A percentile compares a stretch with the other conserved stretches of the same genome.
Conservation (phyloP, 2,797 vertebrate genomes). For the Sebastes taczanowskii region DNA sequence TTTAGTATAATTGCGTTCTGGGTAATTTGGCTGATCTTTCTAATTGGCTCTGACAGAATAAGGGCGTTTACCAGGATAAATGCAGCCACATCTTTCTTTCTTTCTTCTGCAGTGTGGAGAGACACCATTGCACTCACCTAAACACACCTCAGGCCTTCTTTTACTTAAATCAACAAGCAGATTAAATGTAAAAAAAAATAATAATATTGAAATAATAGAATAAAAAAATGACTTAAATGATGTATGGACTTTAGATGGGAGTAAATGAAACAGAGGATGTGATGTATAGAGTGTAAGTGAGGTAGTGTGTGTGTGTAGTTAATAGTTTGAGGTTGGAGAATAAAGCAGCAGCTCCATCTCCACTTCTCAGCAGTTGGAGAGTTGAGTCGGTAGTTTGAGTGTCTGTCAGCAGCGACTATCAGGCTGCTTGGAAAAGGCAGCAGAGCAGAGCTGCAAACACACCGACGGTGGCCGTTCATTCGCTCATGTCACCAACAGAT, state of each 20-base stretch:
- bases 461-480: constrained; percentile 47
- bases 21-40: constrained; percentile 26
- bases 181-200: background rate
- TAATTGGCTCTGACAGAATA: constrained; percentile 37
- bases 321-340: constrained; percentile 20
- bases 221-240: background rate
- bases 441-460: constrained; percentile 26
- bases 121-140: background rate
- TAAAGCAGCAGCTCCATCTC: constrained; percentile 12
- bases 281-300: background rate
- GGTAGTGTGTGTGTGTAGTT: background rate
- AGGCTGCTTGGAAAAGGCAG: constrained; percentile 23
- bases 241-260: background rate
- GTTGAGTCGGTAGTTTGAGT: background rate
- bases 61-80: constrained; percentile 14
- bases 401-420: constrained; percentile 47
- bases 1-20: constrained; percentile 9
- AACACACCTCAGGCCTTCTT: background rate
- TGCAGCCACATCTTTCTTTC: background rate
- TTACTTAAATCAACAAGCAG: background rate
- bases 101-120: background rate
- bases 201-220: background rate
- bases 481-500: constrained; percentile 69
- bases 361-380: constrained; percentile 20
- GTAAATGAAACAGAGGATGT: background rate